Evolutionary conservation across 2,113 vertebrate genomes (phyloP), one percentile per base, ranked within the genome.

Genomic region (Acrocephalus arundinaceus): DNA sequence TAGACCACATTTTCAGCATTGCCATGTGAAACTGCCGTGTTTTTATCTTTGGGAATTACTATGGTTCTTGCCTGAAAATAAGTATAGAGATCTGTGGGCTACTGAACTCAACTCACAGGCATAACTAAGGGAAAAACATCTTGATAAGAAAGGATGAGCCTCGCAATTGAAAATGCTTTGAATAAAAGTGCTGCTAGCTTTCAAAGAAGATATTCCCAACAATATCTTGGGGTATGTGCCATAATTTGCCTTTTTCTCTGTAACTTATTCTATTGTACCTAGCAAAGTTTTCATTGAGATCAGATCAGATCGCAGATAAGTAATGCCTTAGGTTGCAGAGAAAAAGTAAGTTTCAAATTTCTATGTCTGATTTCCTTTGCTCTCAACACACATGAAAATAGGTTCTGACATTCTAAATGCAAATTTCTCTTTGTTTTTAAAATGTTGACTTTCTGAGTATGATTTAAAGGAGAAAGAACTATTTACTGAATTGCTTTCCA

Each of bases 331-430:
- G 63, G 51, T 51, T 90, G 76, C n/a, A 58, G 28, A 82, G 49
- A 73, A 90, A 81, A 84, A 74, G 11, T 48, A 63, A 66, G 59
- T 83, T 87, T 93, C 82, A 86, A 27, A 76, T 94, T 80, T 85
- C 20, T 67, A 24, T 59, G 13, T 72, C 63, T 58, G 37, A 80
- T 80, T 88, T 88, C 17, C 43, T 83, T 83, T 76, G 17, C 59
- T 73, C 54, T 83, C 0, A 2, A 63, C 35, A 70, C 19, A 41
- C 17, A 24, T 46, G 46, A 87, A 87, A 89, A 82, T 65, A 51
- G 8, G 14, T 79, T 71, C 45, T 82, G 49, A 80, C 41, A 77
- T 86, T 84, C 89, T 52, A 74, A 74, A 85, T 67, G 37, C 37
- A 85, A 52, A 10, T 74, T 48, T 52, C 31, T 54, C 30, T 61